A percentile compares a stretch with the other conserved stretches of the same genome.
phyloP scores from a whole-genome alignment of 1,140 invertebrate genomes.

The Drosophila nasuta region DNA sequence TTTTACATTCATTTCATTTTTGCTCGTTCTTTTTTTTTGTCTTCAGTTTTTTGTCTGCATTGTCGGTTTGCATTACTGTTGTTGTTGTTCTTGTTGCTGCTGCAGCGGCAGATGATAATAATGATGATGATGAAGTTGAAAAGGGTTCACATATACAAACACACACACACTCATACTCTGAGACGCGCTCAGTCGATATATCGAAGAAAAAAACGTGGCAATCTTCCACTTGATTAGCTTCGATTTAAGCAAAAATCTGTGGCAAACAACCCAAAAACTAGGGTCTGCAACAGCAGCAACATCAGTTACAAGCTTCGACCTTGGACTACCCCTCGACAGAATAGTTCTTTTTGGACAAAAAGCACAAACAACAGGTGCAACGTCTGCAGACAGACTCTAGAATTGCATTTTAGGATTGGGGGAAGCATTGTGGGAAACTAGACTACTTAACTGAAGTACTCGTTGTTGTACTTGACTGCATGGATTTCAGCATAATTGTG shows the following conservation, averaged over 20 bases:
- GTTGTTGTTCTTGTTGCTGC: conserved; percentile 27
- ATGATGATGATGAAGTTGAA: conserved; percentile 78
- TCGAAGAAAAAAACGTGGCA: conserved; percentile 60
- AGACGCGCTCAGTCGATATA: conserved; percentile 40
- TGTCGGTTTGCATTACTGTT: conserved; percentile 69
- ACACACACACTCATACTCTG: not conserved
- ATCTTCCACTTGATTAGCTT: conserved; percentile 81
- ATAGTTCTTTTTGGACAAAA: conserved; percentile 51
- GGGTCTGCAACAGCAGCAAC: conserved; percentile 9
- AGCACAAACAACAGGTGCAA: conserved; percentile 59
- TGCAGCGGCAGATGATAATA: conserved; percentile 60
- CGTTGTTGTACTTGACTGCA: conserved; percentile 1
- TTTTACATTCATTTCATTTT: conserved; percentile 47
- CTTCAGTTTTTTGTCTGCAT: conserved; percentile 59
- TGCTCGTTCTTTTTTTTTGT: conserved; percentile 44
- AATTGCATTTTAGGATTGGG: not conserved
- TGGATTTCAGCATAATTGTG: conserved; percentile 25
- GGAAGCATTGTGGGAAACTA: conserved; percentile 57
- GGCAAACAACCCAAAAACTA: conserved; percentile 1
- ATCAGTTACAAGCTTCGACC: conserved; percentile 48
- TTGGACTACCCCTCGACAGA: conserved; percentile 62
- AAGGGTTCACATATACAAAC: conserved; percentile 57
- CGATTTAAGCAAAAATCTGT: conserved; percentile 45
- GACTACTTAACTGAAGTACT: not conserved
- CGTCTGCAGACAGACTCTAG: conserved; percentile 3